Conservation (phyloP, 2,797 vertebrate species). For the Coccyzus lansbergi region DNA sequence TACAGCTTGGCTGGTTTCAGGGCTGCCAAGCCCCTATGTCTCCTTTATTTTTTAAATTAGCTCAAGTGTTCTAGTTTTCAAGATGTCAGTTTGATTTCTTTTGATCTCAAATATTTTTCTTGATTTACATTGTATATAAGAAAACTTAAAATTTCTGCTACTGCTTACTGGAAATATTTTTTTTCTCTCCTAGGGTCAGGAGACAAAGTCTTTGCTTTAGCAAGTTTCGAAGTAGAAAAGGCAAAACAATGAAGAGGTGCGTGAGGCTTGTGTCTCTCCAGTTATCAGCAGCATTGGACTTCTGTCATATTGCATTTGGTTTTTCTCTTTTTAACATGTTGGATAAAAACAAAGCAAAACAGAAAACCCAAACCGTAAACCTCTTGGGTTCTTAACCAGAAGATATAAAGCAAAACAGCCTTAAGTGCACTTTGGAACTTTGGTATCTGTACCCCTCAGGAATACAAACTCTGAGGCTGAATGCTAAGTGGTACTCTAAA, state of each 20-base stretch:
- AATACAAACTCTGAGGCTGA: slow-evolving; percentile 28
- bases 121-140: background rate
- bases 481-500: slow-evolving; percentile 21
- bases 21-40: background rate
- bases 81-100: background rate
- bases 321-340: slow-evolving; percentile 45
- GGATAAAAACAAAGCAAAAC: background rate
- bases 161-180: slow-evolving; percentile 6
- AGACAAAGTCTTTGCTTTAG: slow-evolving; percentile 96
- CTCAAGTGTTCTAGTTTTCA: background rate
- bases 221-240: slow-evolving; percentile 92
- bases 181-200: slow-evolving; percentile 85
- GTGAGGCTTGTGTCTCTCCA: background rate
- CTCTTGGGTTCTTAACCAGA: slow-evolving; percentile 38
- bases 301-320: background rate
- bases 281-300: slow-evolving; percentile 17
- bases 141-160: background rate
- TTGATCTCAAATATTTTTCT: background rate
- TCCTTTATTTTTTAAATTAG: background rate
- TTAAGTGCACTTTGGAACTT: slow-evolving; percentile 36
- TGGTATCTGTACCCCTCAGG: slow-evolving; percentile 2
- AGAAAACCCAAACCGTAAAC: background rate
- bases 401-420: slow-evolving; percentile 32
- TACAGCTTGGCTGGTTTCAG: background rate
- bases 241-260: slow-evolving; percentile 80